Evolutionary conservation across 2,797 vertebrate genomes (phyloP).

Genomic region (Darevskia nairensis): DNA sequence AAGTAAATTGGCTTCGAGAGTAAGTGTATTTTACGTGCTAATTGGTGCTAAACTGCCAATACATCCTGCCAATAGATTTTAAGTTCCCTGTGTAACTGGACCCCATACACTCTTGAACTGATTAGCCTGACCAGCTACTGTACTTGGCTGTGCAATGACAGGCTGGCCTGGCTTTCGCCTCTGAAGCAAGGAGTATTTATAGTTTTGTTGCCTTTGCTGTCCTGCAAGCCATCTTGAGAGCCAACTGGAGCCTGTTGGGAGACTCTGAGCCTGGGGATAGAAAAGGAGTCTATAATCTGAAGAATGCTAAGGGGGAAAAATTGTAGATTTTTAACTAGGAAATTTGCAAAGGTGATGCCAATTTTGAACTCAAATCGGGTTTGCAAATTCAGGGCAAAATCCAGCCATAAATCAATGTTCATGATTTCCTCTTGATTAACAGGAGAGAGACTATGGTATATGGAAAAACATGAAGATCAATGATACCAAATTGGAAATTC

Average conservation of each 20-base stretch:
- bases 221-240: neutral
- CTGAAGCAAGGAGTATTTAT: neutral
- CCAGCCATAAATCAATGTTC: neutral
- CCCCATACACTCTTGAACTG: neutral
- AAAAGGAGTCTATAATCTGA: neutral
- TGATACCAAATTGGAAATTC: neutral
- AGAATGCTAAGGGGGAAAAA: neutral
- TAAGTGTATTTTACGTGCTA: slow-evolving; percentile 48
- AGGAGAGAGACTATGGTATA: neutral
- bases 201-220: neutral
- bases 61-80: slow-evolving; percentile 31
- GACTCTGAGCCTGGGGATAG: no score
- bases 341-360: neutral
- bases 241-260: neutral
- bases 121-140: slow-evolving; percentile 1
- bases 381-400: neutral
- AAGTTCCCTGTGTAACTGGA: neutral
- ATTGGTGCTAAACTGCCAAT: slow-evolving; percentile 43
- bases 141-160: neutral
- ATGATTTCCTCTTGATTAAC: neutral
- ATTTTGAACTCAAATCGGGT: neutral
- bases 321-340: neutral
- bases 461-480: neutral
- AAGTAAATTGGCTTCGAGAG: slow-evolving; percentile 43
- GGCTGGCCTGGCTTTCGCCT: neutral